Evolutionary conservation across 2,888 invertebrate species (phyloP), one percentile per base, ranked within the genome.

Genomic region (Nesidiocoris tenuis): DNA sequence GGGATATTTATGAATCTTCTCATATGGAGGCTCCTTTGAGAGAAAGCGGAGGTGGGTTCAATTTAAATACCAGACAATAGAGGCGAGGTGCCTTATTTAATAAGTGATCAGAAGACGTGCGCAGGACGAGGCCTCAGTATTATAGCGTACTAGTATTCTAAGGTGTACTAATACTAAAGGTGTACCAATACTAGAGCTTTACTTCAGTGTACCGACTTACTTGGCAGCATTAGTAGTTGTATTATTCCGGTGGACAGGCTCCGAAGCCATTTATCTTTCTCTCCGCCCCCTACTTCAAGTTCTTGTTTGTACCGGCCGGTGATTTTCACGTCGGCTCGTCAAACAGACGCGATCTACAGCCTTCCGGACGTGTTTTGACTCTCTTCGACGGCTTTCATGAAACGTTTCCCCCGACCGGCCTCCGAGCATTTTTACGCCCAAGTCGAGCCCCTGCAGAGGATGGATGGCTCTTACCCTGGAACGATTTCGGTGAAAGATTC

Each of bases 41-140:
- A 61, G 72, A 63, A 61, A 63, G 72, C 63, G 72, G 72, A 72
- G 63, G 72, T 21, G 61, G 59, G 72, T 72, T 72, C 54, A 72
- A 72, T 72, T 72, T 72, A 72, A 72, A 72, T 72, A 72, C 72
- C 63, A 72, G 63, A 72, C 72, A 72, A 72, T 72, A 72, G 59
- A 3, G 59, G 59, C 39, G 39, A 18, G 72, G 61, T 61, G 61
- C 72, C 72, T 72, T 72, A 72, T 72, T 72, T 61, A 72, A 72
- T 72, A 72, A 72, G 72, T 70, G 70, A 70, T 70, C 70, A 70
- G 70, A 39, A 59, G 25, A 61, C 55, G 71, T 23, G n/a, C 19
- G 3, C 17, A 57, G 19, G n/a, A n/a, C n/a, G n/a, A n/a, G n/a
- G n/a, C n/a, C n/a, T n/a, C n/a, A n/a, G n/a, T n/a, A n/a, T n/a